Conservation (phyloP, 2,888 invertebrate genomes). For the Tetramorium bicarinatum region DNA sequence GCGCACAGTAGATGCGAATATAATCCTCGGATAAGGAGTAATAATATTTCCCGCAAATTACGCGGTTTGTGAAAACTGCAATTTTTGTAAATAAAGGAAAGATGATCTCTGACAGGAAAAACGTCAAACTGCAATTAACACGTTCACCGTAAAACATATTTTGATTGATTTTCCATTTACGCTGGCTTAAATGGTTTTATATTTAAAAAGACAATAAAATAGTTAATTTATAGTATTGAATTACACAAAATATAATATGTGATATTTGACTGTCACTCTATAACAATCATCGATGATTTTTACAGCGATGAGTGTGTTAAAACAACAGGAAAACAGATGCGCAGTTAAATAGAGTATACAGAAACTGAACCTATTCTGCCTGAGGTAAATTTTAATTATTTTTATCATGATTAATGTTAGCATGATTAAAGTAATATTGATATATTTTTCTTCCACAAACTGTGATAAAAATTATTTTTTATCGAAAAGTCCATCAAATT, state of each 20-base stretch:
- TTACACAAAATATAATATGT: too few relatives aligned
- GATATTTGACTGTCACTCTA: too few relatives aligned
- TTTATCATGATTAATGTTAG: background rate
- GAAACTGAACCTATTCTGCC: background rate
- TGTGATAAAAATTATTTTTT: background rate
- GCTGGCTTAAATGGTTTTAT: background rate
- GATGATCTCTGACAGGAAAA: background rate
- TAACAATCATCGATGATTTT: too few relatives aligned
- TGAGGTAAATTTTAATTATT: background rate
- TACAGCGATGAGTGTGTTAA: too few relatives aligned
- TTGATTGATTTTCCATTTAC: background rate
- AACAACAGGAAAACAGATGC: too few relatives aligned
- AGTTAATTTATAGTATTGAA: too few relatives aligned
- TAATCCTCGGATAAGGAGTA: background rate
- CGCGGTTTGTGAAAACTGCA: background rate
- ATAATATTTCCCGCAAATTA: constrained; percentile 6
- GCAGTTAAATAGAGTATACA: background rate
- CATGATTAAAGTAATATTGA: background rate
- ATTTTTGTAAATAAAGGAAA: background rate
- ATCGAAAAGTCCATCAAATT: background rate
- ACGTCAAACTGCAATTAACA: background rate
- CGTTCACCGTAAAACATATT: background rate
- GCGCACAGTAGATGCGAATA: background rate
- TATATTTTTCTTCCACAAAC: background rate
- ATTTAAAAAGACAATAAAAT: background rate